These are phyloP conservation scores for Cryptoprocta ferox DNA, from an alignment of 2,797 vertebrate species.

Conservation along the genomic window DNA sequence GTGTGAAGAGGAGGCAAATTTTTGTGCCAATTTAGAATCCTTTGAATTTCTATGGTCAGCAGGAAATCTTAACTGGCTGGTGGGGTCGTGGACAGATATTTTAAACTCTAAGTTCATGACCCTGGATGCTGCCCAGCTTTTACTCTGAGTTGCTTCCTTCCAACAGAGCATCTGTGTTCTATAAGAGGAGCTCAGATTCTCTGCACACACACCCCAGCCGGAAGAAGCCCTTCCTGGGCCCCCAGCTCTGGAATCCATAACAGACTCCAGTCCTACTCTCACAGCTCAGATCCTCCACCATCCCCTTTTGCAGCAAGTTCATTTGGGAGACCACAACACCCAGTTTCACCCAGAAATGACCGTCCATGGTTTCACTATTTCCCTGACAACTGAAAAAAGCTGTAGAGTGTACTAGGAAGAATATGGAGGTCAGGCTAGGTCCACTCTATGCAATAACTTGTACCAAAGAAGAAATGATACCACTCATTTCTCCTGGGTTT, in stretches of 20 bases:
- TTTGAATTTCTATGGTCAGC: conserved; percentile 70
- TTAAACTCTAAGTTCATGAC: conserved; percentile 78
- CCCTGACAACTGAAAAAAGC: neutral
- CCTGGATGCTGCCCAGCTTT: conserved; percentile 65
- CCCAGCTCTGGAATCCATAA: conserved; percentile 68
- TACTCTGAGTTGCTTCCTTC: conserved; percentile 68
- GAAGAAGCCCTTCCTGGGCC: conserved; percentile 69
- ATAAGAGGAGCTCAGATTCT: conserved; percentile 68
- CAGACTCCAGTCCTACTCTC: conserved; percentile 18
- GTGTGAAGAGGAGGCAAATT: conserved; percentile 37
- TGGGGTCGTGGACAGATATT: conserved; percentile 77
- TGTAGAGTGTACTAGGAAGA: neutral
- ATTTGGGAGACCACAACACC: neutral
- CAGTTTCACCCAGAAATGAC: neutral
- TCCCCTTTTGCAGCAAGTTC: conserved; percentile 2
- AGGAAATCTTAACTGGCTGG: conserved; percentile 67
- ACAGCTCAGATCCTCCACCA: neutral
- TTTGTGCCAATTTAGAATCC: conserved; percentile 58
- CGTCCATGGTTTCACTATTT: conserved; percentile 12
- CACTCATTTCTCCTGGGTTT: neutral
- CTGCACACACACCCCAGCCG: neutral
- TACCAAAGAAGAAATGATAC: neutral
- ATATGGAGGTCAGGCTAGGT: neutral
- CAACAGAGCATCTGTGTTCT: conserved; percentile 74
- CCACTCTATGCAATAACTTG: neutral